Base-by-base conservation (phyloP, 2,888 invertebrate species). In the Unio pictorum region DNA sequence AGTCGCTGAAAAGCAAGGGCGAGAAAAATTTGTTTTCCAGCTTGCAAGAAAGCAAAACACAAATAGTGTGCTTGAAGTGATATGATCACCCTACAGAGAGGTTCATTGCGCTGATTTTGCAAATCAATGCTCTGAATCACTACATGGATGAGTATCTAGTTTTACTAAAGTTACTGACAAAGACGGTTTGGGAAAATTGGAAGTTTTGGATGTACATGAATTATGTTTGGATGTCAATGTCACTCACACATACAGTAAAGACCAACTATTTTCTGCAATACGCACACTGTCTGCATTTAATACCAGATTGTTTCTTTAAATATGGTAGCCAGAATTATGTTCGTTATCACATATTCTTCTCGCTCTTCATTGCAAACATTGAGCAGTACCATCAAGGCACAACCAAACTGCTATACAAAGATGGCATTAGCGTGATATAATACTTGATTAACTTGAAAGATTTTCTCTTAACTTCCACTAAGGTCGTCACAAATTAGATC, bases 301-400 rank as follows among this genome's bases (percentile, higher is more conserved):
- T 71, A 30, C 6, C 67, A 30, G 66, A 67, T 55, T 7, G 64
- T 15, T 58, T 71, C 58, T 70, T 72, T 55, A 71, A 57, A 34
- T 66, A 56, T 57, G 65, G 55, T 23, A 60, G 69, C 8, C 72
- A 70, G 45, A 72, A 71, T 23, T 72, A 69, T 58, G 61, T 68
- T 54, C 23, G 69, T 18, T 71, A 68, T 55, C 28, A 59, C 11
- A 71, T 60, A 4, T 64, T 56, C 55, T 23, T 55, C 67, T 56
- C 20, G 57, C 34, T 59, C 23, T 59, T 59, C 20, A 59, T 59
- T 23, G 26, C 3, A n/a, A 18, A 18, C 15, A 59, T 59, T 23
- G 59, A 59, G 20, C n/a, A 11, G 15, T 59, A 2, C n/a, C 59
- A 59, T 59, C 59, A 3, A 15, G 59, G 59, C 26, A 17, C 59